Conservation (phyloP, 2,888 invertebrate genomes). For the Aproaerema taeniolella region DNA sequence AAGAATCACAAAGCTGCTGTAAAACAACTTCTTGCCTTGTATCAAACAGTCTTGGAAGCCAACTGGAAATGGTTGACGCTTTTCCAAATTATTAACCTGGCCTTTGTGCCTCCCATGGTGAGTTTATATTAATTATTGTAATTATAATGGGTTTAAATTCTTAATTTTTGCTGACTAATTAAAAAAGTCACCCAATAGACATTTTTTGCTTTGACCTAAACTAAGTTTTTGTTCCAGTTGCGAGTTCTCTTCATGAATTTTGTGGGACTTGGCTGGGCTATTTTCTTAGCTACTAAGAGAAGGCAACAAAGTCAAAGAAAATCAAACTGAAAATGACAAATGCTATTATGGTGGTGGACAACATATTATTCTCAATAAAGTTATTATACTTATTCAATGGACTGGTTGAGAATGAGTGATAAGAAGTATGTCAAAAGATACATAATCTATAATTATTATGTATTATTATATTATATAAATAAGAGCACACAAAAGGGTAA, state of each 20-base stretch:
- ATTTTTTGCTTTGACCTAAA: too few species aligned
- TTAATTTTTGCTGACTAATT: too few species aligned
- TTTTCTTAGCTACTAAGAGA: conserved; percentile 84
- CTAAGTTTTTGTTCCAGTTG: too few species aligned
- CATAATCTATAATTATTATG: neutral
- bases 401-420: too few species aligned
- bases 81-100: conserved; percentile 85
- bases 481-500: neutral
- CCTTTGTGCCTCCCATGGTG: conserved; percentile 88
- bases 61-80: conserved; percentile 88
- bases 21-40: conserved; percentile 80
- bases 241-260: conserved; percentile 85
- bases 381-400: neutral
- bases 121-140: conserved; percentile 40
- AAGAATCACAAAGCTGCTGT: conserved; percentile 81
- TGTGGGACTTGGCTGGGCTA: conserved; percentile 88
- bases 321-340: conserved; percentile 8
- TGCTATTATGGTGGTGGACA: conserved; percentile 24
- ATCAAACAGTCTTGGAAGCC: conserved; percentile 80
- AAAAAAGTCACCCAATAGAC: too few species aligned
- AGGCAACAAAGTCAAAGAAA: conserved; percentile 48
- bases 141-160: too few species aligned
- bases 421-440: too few species aligned
- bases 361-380: conserved; percentile 1
- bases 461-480: neutral